phyloP scores from a whole-genome alignment of 35 echinoderm and acorn worm genomes.

The Ophiothrix spiculata region DNA sequence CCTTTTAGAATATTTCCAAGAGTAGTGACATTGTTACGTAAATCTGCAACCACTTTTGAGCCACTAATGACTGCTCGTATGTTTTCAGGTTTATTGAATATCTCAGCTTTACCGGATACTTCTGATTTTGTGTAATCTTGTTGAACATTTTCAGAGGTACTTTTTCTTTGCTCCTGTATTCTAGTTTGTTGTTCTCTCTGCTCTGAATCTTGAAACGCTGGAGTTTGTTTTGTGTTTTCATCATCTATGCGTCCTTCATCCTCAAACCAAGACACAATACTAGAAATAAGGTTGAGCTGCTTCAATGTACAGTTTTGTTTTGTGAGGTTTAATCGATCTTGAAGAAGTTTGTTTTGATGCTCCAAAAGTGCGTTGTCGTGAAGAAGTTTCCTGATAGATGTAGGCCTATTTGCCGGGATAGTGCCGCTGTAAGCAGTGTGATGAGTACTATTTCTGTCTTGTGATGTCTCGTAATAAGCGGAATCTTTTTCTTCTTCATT shows the following conservation, averaged over 20 bases:
- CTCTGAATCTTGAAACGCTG: too few species aligned
- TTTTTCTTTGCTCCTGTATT: too few species aligned
- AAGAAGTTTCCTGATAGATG: background rate
- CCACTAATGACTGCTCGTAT: background rate
- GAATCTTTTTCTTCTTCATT: background rate
- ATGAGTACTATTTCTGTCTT: background rate
- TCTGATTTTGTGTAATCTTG: too few species aligned
- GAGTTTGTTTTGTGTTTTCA: too few species aligned
- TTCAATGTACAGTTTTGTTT: conserved; percentile 37
- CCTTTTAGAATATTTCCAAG: conserved; percentile 3
- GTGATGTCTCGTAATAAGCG: background rate
- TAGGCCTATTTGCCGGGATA: background rate
- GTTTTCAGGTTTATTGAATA: too few species aligned
- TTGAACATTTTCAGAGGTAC: too few species aligned
- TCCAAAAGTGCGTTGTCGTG: conserved; percentile 11
- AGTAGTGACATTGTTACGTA: background rate
- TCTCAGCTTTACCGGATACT: too few species aligned
- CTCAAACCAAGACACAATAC: conserved; percentile 36
- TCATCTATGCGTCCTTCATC: background rate
- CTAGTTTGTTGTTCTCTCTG: too few species aligned
- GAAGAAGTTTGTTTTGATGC: conserved; percentile 35
- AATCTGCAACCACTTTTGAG: background rate
- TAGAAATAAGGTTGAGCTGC: conserved; percentile 22
- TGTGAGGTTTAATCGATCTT: conserved; percentile 19
- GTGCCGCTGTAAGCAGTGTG: background rate